A percentile compares a stretch with the other conserved stretches of the same genome.
These are phyloP conservation scores for Podarcis muralis DNA, from an alignment of 2,113 vertebrate genomes.

Conservation along the genomic window DNA sequence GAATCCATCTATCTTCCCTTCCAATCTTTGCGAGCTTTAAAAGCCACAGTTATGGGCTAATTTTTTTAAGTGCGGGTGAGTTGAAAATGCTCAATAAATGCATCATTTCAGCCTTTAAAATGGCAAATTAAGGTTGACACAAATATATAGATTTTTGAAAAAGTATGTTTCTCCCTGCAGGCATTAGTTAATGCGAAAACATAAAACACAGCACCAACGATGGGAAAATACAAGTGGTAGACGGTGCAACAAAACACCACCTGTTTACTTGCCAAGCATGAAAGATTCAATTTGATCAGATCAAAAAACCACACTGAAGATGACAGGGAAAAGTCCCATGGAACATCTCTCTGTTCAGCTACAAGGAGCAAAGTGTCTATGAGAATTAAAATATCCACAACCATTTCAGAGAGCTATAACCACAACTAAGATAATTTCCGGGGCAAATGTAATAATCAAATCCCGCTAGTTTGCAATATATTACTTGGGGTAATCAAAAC, in stretches of 20 bases:
- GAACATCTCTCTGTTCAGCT: conserved; percentile 31
- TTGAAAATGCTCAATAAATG: conserved; percentile 1
- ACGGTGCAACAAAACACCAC: conserved; percentile 41
- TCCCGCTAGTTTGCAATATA: neutral
- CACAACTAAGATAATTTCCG: neutral
- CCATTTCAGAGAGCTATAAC: conserved; percentile 9
- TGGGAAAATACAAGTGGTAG: conserved; percentile 32
- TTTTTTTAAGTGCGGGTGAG: neutral
- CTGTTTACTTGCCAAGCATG: conserved; percentile 48
- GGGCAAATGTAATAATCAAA: neutral
- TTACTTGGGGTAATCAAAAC: neutral
- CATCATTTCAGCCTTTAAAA: neutral
- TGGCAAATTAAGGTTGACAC: neutral
- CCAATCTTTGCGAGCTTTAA: neutral
- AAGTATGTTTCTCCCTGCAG: conserved; percentile 2
- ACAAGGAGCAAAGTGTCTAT: conserved; percentile 10
- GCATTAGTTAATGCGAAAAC: conserved; percentile 38
- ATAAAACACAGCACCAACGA: conserved; percentile 45
- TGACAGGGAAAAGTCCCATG: conserved; percentile 17
- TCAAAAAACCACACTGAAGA: conserved; percentile 43
- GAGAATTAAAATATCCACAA: conserved; percentile 42
- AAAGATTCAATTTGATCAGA: conserved; percentile 56
- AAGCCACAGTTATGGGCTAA: neutral
- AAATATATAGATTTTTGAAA: conserved; percentile 32
- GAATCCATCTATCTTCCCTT: neutral